phyloP scores from a whole-genome alignment of 2,797 vertebrate species.

The Benthosema pterotum region DNA sequence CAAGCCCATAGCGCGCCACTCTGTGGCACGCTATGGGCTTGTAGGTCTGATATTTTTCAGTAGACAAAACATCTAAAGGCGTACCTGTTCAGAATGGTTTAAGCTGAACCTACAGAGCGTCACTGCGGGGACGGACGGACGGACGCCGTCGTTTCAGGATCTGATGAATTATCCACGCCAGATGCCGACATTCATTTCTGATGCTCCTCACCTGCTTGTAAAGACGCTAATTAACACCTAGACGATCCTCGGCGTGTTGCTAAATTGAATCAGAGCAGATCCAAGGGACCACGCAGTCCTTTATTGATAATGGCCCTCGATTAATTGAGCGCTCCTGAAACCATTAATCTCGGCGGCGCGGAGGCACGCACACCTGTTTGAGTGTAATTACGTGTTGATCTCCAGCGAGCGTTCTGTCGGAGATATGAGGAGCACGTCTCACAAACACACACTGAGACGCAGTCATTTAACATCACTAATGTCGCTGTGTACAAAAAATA shows the following conservation, averaged over 20 bases:
- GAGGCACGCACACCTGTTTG: conserved; percentile 61
- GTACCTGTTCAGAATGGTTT: too few relatives aligned
- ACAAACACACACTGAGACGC: too few relatives aligned
- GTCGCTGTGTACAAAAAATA: too few relatives aligned
- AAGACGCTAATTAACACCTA: conserved; percentile 76
- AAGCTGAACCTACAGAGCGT: conserved; percentile 27
- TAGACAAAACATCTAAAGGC: too few relatives aligned
- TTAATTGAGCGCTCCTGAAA: conserved; percentile 67
- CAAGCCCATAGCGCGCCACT: too few relatives aligned
- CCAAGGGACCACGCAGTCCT: conserved; percentile 56
- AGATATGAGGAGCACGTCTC: neutral
- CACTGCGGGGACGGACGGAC: conserved; percentile 30
- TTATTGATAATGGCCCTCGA: conserved; percentile 73
- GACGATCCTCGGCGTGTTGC: conserved; percentile 66
- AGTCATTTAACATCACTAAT: too few relatives aligned
- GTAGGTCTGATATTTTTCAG: too few relatives aligned
- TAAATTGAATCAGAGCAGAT: conserved; percentile 72
- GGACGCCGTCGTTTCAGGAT: conserved; percentile 22
- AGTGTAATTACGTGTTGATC: conserved; percentile 63
- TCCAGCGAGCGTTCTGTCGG: conserved; percentile 30
- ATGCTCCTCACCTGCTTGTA: conserved; percentile 63
- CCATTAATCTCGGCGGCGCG: conserved; percentile 63
- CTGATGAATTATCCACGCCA: conserved; percentile 60
- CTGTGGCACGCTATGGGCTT: too few relatives aligned
- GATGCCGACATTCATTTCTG: conserved; percentile 68